A percentile compares a stretch with the other conserved stretches of the same genome.
Conservation (phyloP, 2,888 invertebrate species). For the Caenorhabditis sp. region DNA sequence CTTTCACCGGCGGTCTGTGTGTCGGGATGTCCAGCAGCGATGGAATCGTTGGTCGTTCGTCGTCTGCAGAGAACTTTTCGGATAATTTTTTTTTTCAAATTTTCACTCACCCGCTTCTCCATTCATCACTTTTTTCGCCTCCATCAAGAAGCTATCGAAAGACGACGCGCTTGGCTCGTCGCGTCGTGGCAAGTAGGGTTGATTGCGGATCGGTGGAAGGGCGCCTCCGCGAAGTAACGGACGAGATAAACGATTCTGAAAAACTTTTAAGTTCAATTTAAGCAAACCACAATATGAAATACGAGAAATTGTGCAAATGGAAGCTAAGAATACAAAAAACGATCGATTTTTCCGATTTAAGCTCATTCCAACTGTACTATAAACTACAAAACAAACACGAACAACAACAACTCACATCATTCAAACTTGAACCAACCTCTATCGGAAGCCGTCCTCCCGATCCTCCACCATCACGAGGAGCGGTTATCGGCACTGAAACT, state of each 20-base stretch:
- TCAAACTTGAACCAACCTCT: slow-evolving; percentile 63
- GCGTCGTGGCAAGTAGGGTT: slow-evolving; percentile 28
- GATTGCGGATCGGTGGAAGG: slow-evolving; percentile 30
- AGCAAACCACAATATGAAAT: background rate
- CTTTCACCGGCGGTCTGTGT: slow-evolving; percentile 59
- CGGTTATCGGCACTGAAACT: slow-evolving; percentile 44
- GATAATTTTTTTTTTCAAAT: background rate
- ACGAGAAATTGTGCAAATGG: slow-evolving; percentile 4
- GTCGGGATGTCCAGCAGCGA: slow-evolving; percentile 64
- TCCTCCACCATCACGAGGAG: slow-evolving; percentile 14
- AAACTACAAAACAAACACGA: background rate
- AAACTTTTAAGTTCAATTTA: too few species aligned
- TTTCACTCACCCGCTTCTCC: background rate
- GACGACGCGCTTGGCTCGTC: slow-evolving; percentile 9
- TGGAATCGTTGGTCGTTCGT: slow-evolving; percentile 44
- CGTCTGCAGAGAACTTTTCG: too few species aligned
- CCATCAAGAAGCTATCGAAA: background rate
- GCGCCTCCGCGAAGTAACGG: slow-evolving; percentile 12
- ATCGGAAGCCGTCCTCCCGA: slow-evolving; percentile 39
- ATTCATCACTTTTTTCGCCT: slow-evolving; percentile 29
- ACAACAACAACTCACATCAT: slow-evolving; percentile 61
- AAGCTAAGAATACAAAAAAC: too few species aligned
- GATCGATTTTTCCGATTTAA: too few species aligned
- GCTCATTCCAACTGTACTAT: too few species aligned
- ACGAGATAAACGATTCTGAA: slow-evolving; percentile 52